phyloP scores from a whole-genome alignment of 1,140 invertebrate species.

The Phymastichus coffea region DNA sequence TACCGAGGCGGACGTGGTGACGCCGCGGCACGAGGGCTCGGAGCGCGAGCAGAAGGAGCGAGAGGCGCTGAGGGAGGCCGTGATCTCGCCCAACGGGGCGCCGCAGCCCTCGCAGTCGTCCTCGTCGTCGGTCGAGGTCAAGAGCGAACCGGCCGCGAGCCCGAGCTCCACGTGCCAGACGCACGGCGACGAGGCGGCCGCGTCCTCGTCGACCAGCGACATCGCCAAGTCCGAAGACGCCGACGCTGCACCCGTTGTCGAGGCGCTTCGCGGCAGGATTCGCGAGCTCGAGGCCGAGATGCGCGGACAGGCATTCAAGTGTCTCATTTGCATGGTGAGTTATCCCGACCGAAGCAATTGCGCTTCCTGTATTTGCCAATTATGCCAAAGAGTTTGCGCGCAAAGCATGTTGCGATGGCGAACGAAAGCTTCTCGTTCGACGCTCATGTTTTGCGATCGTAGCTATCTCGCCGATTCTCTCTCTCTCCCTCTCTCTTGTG shows the following conservation, averaged over 20 bases:
- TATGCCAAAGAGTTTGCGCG: too few relatives aligned
- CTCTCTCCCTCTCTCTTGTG: background rate
- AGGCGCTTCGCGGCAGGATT: conserved; percentile 70
- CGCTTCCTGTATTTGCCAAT: too few relatives aligned
- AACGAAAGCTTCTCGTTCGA: too few relatives aligned
- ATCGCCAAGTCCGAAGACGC: conserved; percentile 50
- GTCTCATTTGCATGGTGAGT: conserved; percentile 85
- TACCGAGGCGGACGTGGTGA: conserved; percentile 71
- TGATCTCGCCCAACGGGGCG: conserved; percentile 55
- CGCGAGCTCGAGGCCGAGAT: conserved; percentile 67
- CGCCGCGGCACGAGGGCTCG: conserved; percentile 59
- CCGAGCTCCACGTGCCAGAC: conserved; percentile 35
- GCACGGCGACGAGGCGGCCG: conserved; percentile 47
- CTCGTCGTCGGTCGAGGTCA: conserved; percentile 46
- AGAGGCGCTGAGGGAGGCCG: conserved; percentile 63
- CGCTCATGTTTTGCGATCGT: too few relatives aligned
- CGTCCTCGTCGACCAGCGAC: conserved; percentile 50
- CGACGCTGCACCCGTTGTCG: conserved; percentile 64
- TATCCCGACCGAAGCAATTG: too few relatives aligned
- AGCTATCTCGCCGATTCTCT: background rate
- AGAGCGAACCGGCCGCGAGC: conserved; percentile 51
- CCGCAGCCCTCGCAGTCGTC: conserved; percentile 39
- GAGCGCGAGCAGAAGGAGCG: conserved; percentile 61
- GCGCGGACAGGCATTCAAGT: conserved; percentile 67
- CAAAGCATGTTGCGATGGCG: too few relatives aligned